A percentile compares a stretch with the other conserved stretches of the same genome.
These are phyloP conservation scores for Mixornis gularis DNA, from an alignment of 2,113 vertebrate species.

Conservation along the genomic window DNA sequence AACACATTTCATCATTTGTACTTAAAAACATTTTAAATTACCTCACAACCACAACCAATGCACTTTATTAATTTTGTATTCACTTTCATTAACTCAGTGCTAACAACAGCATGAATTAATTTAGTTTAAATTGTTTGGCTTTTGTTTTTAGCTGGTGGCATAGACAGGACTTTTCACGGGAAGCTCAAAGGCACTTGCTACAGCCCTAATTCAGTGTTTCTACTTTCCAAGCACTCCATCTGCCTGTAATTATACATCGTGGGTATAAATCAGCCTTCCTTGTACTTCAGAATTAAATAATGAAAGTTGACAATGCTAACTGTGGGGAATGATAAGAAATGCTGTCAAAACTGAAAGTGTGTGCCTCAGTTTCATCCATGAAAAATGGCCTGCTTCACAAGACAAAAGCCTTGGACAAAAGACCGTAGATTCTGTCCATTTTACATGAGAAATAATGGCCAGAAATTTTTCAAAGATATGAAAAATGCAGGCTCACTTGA, in stretches of 20 bases:
- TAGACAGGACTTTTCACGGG: background rate
- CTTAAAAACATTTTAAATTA: constrained; percentile 38
- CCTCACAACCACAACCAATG: background rate
- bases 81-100: background rate
- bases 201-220: constrained; percentile 26
- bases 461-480: constrained; percentile 45
- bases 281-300: constrained; percentile 61
- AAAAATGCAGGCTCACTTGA: constrained; percentile 19
- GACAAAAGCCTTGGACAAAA: constrained; percentile 59
- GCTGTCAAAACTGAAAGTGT: constrained; percentile 33
- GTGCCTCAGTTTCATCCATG: constrained; percentile 53
- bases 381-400: constrained; percentile 54
- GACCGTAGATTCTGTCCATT: constrained; percentile 23
- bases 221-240: constrained; percentile 17
- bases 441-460: constrained; percentile 41
- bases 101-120: background rate
- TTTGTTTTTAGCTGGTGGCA: constrained; percentile 29
- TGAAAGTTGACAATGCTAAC: constrained; percentile 46
- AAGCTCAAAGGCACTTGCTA: background rate
- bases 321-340: constrained; percentile 49
- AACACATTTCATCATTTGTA: constrained; percentile 47
- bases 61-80: constrained; percentile 24
- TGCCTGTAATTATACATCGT: constrained; percentile 45
- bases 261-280: constrained; percentile 51
- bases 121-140: constrained; percentile 1